A percentile compares a stretch with the other conserved stretches of the same genome.
phyloP scores from a whole-genome alignment of 2,113 vertebrate genomes.

The Stercorarius parasiticus region DNA sequence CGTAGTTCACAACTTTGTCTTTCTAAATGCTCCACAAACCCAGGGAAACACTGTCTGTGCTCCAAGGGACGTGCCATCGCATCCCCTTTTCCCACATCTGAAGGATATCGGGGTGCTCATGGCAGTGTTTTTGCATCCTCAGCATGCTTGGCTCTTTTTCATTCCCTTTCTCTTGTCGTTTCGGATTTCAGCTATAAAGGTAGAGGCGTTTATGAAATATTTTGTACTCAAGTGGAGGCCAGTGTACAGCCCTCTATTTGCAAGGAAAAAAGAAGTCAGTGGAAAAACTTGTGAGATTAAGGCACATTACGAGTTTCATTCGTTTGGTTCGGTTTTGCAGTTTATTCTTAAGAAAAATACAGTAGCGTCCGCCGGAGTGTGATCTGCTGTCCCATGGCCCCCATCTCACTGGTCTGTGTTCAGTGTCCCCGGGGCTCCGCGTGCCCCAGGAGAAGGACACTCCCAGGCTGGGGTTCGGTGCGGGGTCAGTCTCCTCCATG shows the following conservation, averaged over 20 bases:
- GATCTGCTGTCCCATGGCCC: fast-evolving
- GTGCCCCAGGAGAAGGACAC: not conserved
- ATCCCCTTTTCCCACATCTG: not conserved
- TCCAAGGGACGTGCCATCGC: not conserved
- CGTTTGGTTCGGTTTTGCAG: not conserved
- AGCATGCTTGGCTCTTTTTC: not conserved
- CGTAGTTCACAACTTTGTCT: not conserved
- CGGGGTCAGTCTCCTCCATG: not conserved
- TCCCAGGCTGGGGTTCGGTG: no score
- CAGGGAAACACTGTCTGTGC: fast-evolving
- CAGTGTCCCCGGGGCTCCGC: not conserved
- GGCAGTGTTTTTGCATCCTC: not conserved
- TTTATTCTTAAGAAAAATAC: not conserved
- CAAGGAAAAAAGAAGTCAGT: not conserved
- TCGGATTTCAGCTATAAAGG: not conserved
- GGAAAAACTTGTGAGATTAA: not conserved
- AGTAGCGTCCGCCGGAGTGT: fast-evolving
- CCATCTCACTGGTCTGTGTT: not conserved
- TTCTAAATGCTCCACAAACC: not conserved
- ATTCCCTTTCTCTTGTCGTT: not conserved
- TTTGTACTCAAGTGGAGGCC: not conserved
- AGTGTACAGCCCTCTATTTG: not conserved
- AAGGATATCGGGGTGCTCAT: fast-evolving
- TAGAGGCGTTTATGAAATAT: not conserved
- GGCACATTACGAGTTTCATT: not conserved